phyloP scores from a whole-genome alignment of 64 coral and sea anemone species.

The Montipora sp. region DNA sequence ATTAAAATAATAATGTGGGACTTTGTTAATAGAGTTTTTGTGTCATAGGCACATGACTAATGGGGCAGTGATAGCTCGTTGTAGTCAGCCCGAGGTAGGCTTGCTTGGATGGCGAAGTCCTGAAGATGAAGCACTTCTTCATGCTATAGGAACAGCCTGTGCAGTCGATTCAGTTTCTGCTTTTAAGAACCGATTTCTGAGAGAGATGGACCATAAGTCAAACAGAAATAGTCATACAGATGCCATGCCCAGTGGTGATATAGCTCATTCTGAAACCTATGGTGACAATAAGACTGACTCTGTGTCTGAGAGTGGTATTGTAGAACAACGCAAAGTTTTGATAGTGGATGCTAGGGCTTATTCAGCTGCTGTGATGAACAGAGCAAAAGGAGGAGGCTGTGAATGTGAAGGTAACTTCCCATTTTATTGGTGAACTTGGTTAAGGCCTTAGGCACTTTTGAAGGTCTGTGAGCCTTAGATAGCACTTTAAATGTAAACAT shows the following conservation, averaged over 20 bases:
- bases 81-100: constrained; percentile 95
- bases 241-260: constrained; percentile 51
- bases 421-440: background rate
- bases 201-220: background rate
- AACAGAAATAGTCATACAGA: background rate
- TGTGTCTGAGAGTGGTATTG: background rate
- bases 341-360: constrained; percentile 94
- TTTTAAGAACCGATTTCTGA: constrained; percentile 8
- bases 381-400: constrained; percentile 93
- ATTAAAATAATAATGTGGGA: no score
- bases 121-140: constrained; percentile 82
- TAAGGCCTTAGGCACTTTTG: background rate
- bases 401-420: constrained; percentile 82
- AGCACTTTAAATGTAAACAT: background rate
- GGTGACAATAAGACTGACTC: background rate
- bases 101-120: constrained; percentile 86
- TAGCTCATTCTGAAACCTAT: background rate
- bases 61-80: constrained; percentile 95
- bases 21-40: background rate
- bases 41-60: constrained; percentile 77
- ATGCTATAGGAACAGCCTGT: constrained; percentile 82
- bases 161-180: constrained; percentile 13
- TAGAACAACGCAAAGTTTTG: constrained; percentile 59
- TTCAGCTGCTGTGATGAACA: constrained; percentile 82
- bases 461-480: background rate